Evolutionary conservation across 37 sponge, comb jelly and placozoan species (phyloP), one percentile per base, ranked within the genome.

Genomic region (Beroe ovata): DNA sequence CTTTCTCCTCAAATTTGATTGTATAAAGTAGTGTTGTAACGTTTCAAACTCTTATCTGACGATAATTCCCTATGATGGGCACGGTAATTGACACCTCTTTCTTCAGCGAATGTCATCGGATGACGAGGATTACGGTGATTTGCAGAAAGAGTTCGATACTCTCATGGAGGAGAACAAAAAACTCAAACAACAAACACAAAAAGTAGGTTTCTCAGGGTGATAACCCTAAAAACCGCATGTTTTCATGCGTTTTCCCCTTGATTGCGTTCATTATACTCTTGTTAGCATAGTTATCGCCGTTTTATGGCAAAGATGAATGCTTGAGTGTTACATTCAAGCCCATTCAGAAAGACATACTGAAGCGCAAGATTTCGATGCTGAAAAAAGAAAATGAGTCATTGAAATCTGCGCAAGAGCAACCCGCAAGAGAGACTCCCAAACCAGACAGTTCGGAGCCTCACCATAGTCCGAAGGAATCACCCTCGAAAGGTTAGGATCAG

Each of bases 121-220:
- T 20, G 84, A 77, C 23, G 84, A 77, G 8, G 84, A 77, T 11
- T 35, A 77, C 47, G 54, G 54, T 0, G 54, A 77, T 1, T 54
- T 77, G 4, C 84, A 77, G 38, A 77, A 42, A 25, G 84, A 77
- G 28, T 77, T 32, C 28, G 84, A 77, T 0, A 39, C 54, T 1
- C 54, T 77, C 3, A 42, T 77, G 84, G 84, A 77, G 54, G 84
- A 77, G 22, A 77, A 77, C 28, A 37, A 42, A 25, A 77, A 77
- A 42, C 84, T 77, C 19, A 77, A 77, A 77, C 41, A 77, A 37
- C 42, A 77, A 42, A 77, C 84, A 36, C 84, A 77, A 39, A 77
- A 77, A 54, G 84, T 77, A n/a, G 25, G 54, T 47, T 47, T 47
- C 54, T n/a, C n/a, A n/a, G n/a, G n/a, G n/a, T n/a, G n/a, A n/a